Evolutionary conservation across 1,140 invertebrate species (phyloP), one percentile per base, ranked within the genome.

Genomic region (Oscheius sp.): DNA sequence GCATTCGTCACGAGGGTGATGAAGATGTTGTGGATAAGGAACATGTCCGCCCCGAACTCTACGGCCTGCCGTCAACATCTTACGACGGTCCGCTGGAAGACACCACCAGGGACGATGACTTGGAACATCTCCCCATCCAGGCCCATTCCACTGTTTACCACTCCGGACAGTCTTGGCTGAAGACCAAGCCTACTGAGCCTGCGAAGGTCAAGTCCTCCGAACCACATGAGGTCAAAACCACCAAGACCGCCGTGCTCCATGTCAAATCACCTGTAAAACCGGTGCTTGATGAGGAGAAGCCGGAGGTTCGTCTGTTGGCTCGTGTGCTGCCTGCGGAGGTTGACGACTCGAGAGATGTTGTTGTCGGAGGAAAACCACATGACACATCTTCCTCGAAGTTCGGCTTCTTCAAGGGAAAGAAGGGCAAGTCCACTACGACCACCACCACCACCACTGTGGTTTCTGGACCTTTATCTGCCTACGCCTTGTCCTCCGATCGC

Each of bases 1-100:
- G 69, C 69, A 49, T 70, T 46, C 67, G 76, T 61, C 65, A 77
- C 52, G 28, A 49, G 32, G 63, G 80, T 67, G 68, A 52, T 42
- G 65, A 82, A 74, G 61, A 80, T 69, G 64, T 74, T 59, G 58
- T 62, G 36, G 31, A 35, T 26, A 28, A 49, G 26, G n/a, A 29
- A 26, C 55, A n/a, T 26, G 15, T 59, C 55, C 15, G 26, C 0
- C 20, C 70, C 4, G 34, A 71, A n/a, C 26, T n/a, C 34, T 73
- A 73, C 46, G n/a, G n/a, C 10, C 3, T 62, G 89, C 89, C 81
- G 46, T 20, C 45, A 23, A 67, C 36, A 3, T 32, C 38, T 7
- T 74, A 75, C 71, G 45, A 49, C 7, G 68, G 68, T 32, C 73
- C 69, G 36, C 46, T 75, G 0, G 67, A 70, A 7, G 63, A 74